phyloP scores from a whole-genome alignment of 2,888 invertebrate species.

The Melanophora roralis region DNA sequence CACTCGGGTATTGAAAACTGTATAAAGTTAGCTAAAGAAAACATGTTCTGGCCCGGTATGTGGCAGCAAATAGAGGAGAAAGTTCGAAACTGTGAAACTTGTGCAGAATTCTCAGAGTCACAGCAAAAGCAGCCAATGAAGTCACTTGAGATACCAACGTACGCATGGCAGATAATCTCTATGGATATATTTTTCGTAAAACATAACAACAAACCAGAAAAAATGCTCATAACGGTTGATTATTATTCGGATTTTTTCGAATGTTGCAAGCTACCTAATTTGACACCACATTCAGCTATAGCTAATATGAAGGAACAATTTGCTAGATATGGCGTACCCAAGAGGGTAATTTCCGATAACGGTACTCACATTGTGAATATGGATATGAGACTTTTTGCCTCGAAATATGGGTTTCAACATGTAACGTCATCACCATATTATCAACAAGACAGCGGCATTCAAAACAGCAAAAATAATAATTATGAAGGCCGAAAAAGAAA shows the following conservation, averaged over 20 bases:
- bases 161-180: no score
- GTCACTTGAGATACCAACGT: no score
- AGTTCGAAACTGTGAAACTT: background rate
- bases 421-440: no score
- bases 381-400: background rate
- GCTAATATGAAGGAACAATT: background rate
- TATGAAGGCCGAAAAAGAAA: no score
- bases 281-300: background rate
- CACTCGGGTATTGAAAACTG: no score
- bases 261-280: background rate
- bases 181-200: conserved; percentile 2
- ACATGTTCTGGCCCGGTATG: background rate
- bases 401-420: no score
- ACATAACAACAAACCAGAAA: background rate
- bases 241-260: conserved; percentile 5
- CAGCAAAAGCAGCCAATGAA: background rate
- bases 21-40: background rate
- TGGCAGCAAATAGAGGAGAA: background rate
- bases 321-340: background rate
- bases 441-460: no score
- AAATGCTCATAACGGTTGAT: background rate
- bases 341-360: conserved; percentile 9
- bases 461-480: no score
- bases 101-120: background rate
- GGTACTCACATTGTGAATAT: conserved; percentile 10